Evolutionary conservation across 2,888 invertebrate genomes (phyloP), one percentile per base, ranked within the genome.

Genomic region (Diarsia mendica): DNA sequence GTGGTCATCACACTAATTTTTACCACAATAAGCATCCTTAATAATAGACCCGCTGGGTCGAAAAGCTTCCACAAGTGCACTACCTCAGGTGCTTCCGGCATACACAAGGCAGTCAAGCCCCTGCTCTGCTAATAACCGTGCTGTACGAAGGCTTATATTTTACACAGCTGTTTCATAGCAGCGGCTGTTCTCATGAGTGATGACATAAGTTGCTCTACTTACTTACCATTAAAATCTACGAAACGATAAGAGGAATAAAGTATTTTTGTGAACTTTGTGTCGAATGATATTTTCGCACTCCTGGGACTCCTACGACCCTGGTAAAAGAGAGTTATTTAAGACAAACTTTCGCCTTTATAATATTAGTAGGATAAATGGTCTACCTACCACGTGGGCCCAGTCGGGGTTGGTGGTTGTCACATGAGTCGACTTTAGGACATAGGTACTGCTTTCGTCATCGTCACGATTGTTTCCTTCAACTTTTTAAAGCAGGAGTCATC

Each of bases 41-140:
- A 33, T 18, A 58, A 33, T 55, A 28, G 1, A 28, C 9, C 13
- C 20, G 18, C 6, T 69, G 28, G 23, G 11, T 9, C 15, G 11
- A 18, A 58, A 66, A 49, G 23, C 68, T 44, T 46, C 44, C 44
- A 33, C 18, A 44, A 49, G 8, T 58, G 33, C n/a, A 8, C 48
- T 28, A 39, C 48, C 33, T 33, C 3, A 18, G 23, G 46, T 55
- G 39, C n/a, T 77, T 77, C 63, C 63, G 63, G 28, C 44, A 72
- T 28, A 23, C 44, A 20, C 72, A 76, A 79, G 51, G 79, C 8
- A 58, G 33, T 53, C 51, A 61, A 46, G 28, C 28, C 74, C 28
- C 74, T 39, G 20, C 39, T 39, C 74, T 39, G 20, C 44, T 61
- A 13, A 18, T 9, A 51, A 75, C 18, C 20, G 46, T 20, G 33